Base-by-base conservation (phyloP, 2,888 invertebrate genomes). In the Athalia rosae region DNA sequence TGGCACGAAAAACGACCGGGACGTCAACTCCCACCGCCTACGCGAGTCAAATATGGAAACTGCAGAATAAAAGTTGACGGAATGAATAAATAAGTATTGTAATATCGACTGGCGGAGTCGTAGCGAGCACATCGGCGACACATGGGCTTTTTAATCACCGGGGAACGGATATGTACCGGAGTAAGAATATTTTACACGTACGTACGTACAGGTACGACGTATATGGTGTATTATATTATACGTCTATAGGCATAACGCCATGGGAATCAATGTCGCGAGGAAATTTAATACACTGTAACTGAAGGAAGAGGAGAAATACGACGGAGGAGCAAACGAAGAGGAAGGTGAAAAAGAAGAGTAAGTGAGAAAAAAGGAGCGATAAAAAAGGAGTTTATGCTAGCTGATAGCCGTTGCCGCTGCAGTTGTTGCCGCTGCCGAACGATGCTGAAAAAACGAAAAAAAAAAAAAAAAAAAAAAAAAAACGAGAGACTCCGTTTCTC, bases 191-290 rank as follows among this genome's bases (percentile, higher is more conserved):
- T 28, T 28, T 28, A 28, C 28, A 28, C 43, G n/a, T 6, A 62
- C 41, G 41, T 43, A 62, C 6, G 58, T 58, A 15, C 58, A 15
- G 4, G 58, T 58, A 58, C 58, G 15, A 62, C 43, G 43, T 6
- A 62, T 6, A 45, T 9, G 66, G 67, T 53, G 13, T 50, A n/a
- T 13, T 47, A 47, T 50, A 50, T 50, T 7, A 50, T 50, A 41
- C 50, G 48, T 41, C 3, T 53, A 41, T 15, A 59, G 3, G 28
- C 50, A 8, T 41, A 11, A 5, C 53, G 43, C 62, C 58, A 71
- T 71, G 58, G 58, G 71, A 71, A 71, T 71, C 71, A 71, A 71
- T 71, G 71, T 71, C 58, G 56, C 56, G 58, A 71, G 58, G 28
- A 71, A 28, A 71, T 71, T 71, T 28, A 58, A 71, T 71, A 56